Evolutionary conservation across 2,113 vertebrate genomes (phyloP).

Genomic region (Pholis gunnellus): DNA sequence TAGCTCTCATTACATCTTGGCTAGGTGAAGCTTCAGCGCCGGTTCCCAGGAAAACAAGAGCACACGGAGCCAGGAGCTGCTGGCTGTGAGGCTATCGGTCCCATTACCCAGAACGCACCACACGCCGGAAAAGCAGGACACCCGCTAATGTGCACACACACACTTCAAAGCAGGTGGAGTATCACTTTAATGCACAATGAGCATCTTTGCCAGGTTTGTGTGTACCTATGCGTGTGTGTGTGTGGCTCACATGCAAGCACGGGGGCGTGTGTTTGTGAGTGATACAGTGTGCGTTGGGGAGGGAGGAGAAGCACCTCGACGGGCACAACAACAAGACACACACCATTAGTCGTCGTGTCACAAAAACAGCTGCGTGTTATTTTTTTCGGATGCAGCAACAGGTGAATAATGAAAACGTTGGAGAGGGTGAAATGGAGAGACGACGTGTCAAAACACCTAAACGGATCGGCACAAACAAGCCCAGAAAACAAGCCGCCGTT

Average conservation of each 20-base stretch:
- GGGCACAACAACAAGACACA: slow-evolving; percentile 32
- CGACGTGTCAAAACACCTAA: slow-evolving; percentile 14
- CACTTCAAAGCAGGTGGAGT: neutral
- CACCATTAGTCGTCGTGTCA: slow-evolving; percentile 52
- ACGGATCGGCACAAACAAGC: slow-evolving; percentile 31
- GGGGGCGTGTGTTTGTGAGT: neutral
- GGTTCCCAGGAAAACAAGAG: slow-evolving; percentile 9
- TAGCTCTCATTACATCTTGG: slow-evolving; percentile 40
- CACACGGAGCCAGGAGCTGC: neutral
- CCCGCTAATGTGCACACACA: neutral
- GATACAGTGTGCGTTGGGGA: neutral
- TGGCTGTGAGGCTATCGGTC: slow-evolving; percentile 11
- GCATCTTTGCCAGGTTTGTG: neutral
- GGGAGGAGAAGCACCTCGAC: neutral
- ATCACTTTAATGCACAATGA: slow-evolving; percentile 1
- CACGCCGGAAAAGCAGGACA: neutral
- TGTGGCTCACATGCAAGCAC: too few relatives aligned
- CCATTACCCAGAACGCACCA: slow-evolving; percentile 16
- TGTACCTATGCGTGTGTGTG: neutral
- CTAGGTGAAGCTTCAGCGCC: slow-evolving; percentile 17
- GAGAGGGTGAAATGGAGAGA: slow-evolving; percentile 14
- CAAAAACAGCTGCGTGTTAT: slow-evolving; percentile 41
- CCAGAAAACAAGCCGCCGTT: slow-evolving; percentile 38
- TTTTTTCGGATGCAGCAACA: slow-evolving; percentile 38
- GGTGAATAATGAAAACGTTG: slow-evolving; percentile 68